Percentiles rank a stretch among this genome's conserved stretches.
Conservation (phyloP, 2,797 vertebrate genomes). For the Peromyscus melanophrys region DNA sequence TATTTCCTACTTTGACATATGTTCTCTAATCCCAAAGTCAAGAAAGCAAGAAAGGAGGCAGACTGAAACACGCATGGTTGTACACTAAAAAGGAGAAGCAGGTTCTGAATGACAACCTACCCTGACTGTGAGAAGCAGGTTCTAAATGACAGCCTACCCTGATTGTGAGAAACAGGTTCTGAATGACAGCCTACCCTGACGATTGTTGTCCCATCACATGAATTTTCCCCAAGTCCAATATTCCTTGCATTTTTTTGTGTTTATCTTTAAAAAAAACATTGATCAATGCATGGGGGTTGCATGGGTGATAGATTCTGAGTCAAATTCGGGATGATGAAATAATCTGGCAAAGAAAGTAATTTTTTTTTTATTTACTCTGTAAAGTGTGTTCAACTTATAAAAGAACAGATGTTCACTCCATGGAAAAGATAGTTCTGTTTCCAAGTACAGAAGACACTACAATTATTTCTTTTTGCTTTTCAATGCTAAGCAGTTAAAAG, state of each 20-base stretch:
- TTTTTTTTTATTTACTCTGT: constrained; percentile 17
- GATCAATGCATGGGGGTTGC: neutral
- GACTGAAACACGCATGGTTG: neutral
- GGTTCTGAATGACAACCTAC: neutral
- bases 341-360: neutral
- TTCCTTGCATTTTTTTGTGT: neutral
- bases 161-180: neutral
- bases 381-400: constrained; percentile 21
- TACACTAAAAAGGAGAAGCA: neutral
- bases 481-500: neutral
- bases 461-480: neutral
- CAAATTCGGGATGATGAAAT: neutral
- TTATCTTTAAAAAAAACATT: neutral
- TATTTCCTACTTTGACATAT: neutral
- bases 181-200: neutral
- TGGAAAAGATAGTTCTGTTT: neutral
- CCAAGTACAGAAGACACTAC: neutral
- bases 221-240: neutral
- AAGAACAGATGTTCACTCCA: neutral
- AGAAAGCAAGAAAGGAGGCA: neutral
- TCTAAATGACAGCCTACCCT: neutral
- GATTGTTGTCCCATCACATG: neutral
- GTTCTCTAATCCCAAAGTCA: neutral
- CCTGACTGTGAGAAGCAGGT: neutral
- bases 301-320: neutral